Base-by-base conservation (phyloP, 1,140 invertebrate genomes). In the Caenorhabditis brenneri region DNA sequence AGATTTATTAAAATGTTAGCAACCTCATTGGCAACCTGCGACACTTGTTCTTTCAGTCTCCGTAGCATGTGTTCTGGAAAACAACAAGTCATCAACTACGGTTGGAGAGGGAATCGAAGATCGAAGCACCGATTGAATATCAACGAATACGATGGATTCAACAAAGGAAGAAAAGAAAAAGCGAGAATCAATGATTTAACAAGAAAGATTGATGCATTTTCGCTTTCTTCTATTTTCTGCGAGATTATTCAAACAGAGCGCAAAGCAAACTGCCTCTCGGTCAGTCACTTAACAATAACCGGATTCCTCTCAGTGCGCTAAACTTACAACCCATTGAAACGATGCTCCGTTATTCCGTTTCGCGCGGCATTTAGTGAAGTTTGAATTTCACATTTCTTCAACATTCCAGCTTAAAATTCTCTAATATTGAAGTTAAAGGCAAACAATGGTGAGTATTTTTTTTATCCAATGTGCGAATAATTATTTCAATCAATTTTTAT, bases 1-100 rank as follows among this genome's bases (percentile, higher is more conserved):
- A n/a, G n/a, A n/a, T n/a, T n/a, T n/a, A n/a, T n/a, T 80, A 3
- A 24, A 42, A 48, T 46, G 42, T 12, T n/a, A 51, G 69, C 27
- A 42, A 83, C 82, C 31, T 83, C 82, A 65, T 80, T 65, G 16
- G 82, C 82, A 7, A 83, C 78, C 24, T 83, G 82, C 5, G 82
- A 83, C 16, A 80, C 53, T 60, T 83, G 82, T 46, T 53, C 74
- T 65, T 83, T 83, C 7, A 83, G n/a, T 39, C 82, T 39, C 33
- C 53, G 69, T 16, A 83, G 74, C 82, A 83, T 83, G 65, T 39
- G 36, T 74, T 74, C 65, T 74, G 65, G 65, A 74, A 74, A 74
- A 74, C 65, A 74, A 74, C 65, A 74, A 15, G 33, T 74, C 65
- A 74, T 74, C 65, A n/a, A 51, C n/a, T n/a, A n/a, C n/a, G n/a